phyloP scores from a whole-genome alignment of 2,888 invertebrate species.

The Plagodis pulveraria region DNA sequence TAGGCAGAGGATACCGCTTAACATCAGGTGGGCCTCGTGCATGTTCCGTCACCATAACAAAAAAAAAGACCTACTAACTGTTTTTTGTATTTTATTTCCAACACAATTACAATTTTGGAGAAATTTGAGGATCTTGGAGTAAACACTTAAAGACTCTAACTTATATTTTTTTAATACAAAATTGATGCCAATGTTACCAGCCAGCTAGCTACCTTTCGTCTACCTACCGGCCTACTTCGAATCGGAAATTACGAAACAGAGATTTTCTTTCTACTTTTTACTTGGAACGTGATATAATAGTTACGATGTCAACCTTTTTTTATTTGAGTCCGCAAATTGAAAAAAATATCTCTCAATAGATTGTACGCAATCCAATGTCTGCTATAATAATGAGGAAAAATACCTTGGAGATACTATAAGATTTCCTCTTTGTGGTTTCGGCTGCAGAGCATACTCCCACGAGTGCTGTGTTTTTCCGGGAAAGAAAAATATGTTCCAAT shows the following conservation, averaged over 20 bases:
- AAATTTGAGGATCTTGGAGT: too few relatives aligned
- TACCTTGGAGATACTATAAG: neutral
- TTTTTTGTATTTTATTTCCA: too few relatives aligned
- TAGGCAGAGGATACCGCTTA: too few relatives aligned
- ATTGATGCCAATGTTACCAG: neutral
- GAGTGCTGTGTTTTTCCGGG: neutral
- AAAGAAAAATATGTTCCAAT: neutral
- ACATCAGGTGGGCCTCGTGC: too few relatives aligned
- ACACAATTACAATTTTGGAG: too few relatives aligned
- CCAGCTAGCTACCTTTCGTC: neutral
- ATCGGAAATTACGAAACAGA: slow-evolving; percentile 26
- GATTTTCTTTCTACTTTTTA: slow-evolving; percentile 16
- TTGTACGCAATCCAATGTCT: slow-evolving; percentile 13
- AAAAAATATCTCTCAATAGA: slow-evolving; percentile 1
- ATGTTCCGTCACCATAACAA: too few relatives aligned
- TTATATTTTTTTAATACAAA: too few relatives aligned
- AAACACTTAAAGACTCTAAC: too few relatives aligned
- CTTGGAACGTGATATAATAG: slow-evolving; percentile 20
- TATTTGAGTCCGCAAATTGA: slow-evolving; percentile 5
- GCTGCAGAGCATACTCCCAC: neutral
- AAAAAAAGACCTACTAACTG: too few relatives aligned
- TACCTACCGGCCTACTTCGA: slow-evolving; percentile 14
- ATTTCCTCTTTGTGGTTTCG: neutral
- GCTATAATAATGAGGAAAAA: neutral
- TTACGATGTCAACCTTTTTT: slow-evolving; percentile 11